Conservation (phyloP, 2,888 invertebrate genomes). For the Andrena minutula region DNA sequence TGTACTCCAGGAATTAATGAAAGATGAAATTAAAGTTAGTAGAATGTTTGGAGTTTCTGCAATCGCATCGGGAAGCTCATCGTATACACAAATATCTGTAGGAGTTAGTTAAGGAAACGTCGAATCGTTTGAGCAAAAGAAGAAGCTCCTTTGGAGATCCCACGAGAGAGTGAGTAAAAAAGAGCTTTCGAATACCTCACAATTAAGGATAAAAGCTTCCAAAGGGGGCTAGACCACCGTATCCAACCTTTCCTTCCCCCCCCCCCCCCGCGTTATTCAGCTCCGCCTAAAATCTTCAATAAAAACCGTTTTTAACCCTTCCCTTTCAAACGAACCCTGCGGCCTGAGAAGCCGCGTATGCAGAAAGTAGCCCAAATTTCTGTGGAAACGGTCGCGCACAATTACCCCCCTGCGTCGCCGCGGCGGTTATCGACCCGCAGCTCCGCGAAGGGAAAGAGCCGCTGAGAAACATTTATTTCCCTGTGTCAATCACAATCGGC, state of each 20-base stretch:
- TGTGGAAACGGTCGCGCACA: neutral
- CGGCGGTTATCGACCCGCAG: neutral
- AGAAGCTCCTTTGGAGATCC: too few species aligned
- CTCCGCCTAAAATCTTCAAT: neutral
- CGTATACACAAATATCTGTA: too few species aligned
- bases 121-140: too few species aligned
- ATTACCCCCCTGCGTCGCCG: neutral
- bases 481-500: constrained; percentile 28
- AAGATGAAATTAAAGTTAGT: neutral
- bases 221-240: too few species aligned
- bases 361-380: neutral
- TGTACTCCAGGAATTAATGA: neutral
- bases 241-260: too few species aligned
- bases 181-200: neutral
- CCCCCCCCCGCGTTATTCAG: neutral
- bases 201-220: constrained; percentile 18
- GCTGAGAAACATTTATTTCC: neutral
- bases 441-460: neutral
- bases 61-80: too few species aligned
- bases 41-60: neutral
- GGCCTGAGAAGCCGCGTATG: too few species aligned
- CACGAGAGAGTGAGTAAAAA: neutral
- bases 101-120: too few species aligned
- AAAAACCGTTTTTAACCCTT: neutral
- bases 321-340: neutral